Percentiles rank a stretch among this genome's conserved stretches.
Evolutionary conservation across 2,113 vertebrate genomes (phyloP).

Genomic region (Solea senegalensis): DNA sequence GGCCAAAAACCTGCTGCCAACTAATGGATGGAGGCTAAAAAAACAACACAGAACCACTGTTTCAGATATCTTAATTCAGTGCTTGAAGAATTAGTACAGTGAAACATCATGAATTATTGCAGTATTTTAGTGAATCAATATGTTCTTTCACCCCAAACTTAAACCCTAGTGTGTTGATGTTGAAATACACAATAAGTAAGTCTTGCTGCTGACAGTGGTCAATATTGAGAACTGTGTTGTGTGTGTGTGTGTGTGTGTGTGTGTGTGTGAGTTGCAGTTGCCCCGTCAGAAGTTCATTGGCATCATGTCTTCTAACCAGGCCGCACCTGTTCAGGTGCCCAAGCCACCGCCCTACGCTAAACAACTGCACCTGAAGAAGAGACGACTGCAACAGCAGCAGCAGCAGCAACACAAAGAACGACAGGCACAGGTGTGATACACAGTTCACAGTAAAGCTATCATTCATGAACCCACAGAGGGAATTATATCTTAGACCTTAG

Average conservation of each 20-base stretch:
- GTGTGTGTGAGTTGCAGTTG: conserved; percentile 66
- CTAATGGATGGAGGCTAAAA: no score
- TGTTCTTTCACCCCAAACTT: no score
- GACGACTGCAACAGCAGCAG: conserved; percentile 57
- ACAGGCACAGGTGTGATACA: conserved; percentile 84
- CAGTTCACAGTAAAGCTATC: background rate
- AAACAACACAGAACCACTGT: no score
- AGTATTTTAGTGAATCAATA: no score
- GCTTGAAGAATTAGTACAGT: no score
- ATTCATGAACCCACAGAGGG: background rate
- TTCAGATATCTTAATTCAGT: no score
- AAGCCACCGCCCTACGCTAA: conserved; percentile 76
- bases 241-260: conserved; percentile 30
- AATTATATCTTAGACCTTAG: background rate
- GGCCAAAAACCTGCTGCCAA: no score
- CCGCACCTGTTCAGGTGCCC: conserved; percentile 79
- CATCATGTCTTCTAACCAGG: conserved; percentile 82
- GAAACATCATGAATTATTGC: no score
- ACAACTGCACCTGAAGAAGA: conserved; percentile 75
- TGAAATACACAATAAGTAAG: background rate
- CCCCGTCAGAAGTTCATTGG: conserved; percentile 80
- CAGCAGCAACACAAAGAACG: conserved; percentile 76
- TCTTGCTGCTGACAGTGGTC: background rate
- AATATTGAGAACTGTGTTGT: conserved; percentile 17
- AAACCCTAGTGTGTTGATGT: background rate